A percentile compares a stretch with the other conserved stretches of the same genome.
Conservation (phyloP, 2,113 vertebrate genomes). For the Gallinago media region DNA sequence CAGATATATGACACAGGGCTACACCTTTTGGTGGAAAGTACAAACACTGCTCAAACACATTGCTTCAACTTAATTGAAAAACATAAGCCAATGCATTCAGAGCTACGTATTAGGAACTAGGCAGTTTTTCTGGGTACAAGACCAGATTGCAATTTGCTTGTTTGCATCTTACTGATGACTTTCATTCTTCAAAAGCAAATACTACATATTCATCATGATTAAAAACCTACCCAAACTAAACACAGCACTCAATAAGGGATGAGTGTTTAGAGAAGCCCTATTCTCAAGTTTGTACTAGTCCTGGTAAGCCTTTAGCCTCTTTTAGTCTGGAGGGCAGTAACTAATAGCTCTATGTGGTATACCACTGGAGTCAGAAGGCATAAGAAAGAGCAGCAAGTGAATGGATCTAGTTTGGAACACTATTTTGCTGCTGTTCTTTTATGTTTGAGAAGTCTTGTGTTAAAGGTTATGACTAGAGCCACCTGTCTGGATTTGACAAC, state of each 20-base stretch:
- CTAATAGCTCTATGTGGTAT: not conserved
- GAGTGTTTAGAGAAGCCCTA: not conserved
- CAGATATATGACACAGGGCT: not conserved
- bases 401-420: not conserved
- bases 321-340: not conserved
- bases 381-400: not conserved
- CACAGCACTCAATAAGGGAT: rapidly evolving
- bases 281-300: not conserved
- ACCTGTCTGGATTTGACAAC: not conserved
- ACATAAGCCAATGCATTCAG: not conserved
- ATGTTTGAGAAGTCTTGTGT: rapidly evolving
- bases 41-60: rapidly evolving
- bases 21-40: not conserved
- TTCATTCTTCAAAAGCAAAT: not conserved
- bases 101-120: not conserved
- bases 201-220: not conserved
- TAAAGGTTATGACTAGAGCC: not conserved
- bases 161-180: not conserved
- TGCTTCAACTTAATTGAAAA: not conserved
- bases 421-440: not conserved
- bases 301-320: not conserved
- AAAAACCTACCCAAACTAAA: not conserved
- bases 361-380: not conserved
- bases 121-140: not conserved
- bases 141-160: not conserved